Evolutionary conservation across 2,797 vertebrate species (phyloP), one percentile per base, ranked within the genome.

Genomic region (Xenopus petersii): DNA sequence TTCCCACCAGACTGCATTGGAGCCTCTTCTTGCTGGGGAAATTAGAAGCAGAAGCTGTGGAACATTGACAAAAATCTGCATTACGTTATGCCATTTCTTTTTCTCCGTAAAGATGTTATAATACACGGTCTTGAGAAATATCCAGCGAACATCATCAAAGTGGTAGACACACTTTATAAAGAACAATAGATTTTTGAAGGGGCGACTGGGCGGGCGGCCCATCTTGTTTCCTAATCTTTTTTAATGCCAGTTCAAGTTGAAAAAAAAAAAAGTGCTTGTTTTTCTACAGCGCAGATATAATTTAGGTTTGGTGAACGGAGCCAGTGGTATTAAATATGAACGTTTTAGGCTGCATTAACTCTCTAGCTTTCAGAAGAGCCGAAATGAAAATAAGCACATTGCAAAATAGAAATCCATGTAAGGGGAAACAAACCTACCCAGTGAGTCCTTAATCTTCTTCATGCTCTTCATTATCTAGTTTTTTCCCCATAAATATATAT

Each of bases 11-110:
- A 87, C 81, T 85, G 81, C 77, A 70, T 85, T 80, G 73, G 24
- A 87, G 87, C 81, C 88, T 86, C 85, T 80, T 81, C 85, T 82
- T 85, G 85, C 83, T 75, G 83, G 83, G 86, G 92, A 95, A 91
- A 96, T 92, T 90, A 84, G 90, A 93, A 94, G 91, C 94, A 96
- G 94, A 95, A 95, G 92, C 87, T 9, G 79, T 86, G 91, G 91
- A 93, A 88, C 87, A 71, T 86, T 92, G 88, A 92, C 93, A 93
- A 92, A 94, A 95, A 94, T 96, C 94, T 95, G 94, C 93, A 91
- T 94, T 91, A 92, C 85, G 92, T 96, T 95, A 95, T 86, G 81
- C 83, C 79, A 82, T 79, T 77, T 81, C 79, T 81, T 75, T 75
- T 87, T 86, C 89, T 84, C 88, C 91, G 90, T 92, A 84, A 92